These are phyloP conservation scores for Trachythela sp. DNA, from an alignment of 64 coral and sea anemone species.

Conservation along the genomic window DNA sequence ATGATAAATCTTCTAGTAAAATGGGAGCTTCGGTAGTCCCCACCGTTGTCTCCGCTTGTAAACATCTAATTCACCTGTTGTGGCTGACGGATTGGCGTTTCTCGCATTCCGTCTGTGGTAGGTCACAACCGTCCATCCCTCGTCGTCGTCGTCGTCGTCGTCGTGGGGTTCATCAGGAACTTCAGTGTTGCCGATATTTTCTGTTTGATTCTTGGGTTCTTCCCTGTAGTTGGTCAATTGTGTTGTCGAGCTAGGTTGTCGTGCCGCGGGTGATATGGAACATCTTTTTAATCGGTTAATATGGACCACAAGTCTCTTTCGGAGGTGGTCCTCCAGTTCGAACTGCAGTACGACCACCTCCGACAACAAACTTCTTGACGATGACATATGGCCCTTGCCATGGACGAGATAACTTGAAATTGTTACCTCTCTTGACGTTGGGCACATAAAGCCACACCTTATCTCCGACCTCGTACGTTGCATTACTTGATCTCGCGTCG, in stretches of 20 bases:
- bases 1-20: too few species aligned
- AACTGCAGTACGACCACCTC: not conserved
- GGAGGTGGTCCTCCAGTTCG: not conserved
- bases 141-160: not conserved
- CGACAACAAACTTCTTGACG: not conserved
- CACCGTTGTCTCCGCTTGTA: not conserved
- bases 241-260: not conserved
- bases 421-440: too few species aligned
- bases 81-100: not conserved
- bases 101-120: not conserved
- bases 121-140: too few species aligned
- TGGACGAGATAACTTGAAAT: too few species aligned
- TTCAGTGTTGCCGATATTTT: not conserved
- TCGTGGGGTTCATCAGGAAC: not conserved
- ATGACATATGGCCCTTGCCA: not conserved
- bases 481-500: not conserved
- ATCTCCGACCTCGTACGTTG: too few species aligned
- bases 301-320: too few species aligned
- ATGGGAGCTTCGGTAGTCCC: not conserved
- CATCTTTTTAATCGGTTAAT: not conserved
- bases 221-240: not conserved
- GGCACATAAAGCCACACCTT: too few species aligned
- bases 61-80: not conserved
- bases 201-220: not conserved
- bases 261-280: not conserved